Base-by-base conservation (phyloP, 2,113 vertebrate genomes). In the Delphinapterus leucas region DNA sequence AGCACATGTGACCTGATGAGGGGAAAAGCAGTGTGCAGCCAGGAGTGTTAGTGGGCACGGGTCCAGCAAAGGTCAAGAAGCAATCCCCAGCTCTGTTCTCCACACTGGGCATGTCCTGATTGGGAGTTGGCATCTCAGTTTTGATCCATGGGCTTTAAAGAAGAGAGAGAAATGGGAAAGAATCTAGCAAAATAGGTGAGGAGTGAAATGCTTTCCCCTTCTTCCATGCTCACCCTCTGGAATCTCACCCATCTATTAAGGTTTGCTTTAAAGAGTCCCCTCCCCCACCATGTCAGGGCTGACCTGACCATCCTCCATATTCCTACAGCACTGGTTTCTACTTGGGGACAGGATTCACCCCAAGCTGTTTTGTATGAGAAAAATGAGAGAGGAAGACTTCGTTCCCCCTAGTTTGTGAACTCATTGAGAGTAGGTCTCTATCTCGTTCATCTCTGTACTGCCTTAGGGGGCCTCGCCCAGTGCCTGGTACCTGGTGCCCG, bases 31-130 rank as follows among this genome's bases (percentile, higher is more conserved):
- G 25, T 12, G 6, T n/a, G 15, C 10, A 9, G 44, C 17, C 12
- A 11, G 14, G 10, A n/a, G n/a, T 0, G 0, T 33, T 53, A 12
- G 21, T 23, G 23, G 2, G 21, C 10, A 1, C 20, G 61, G 5
- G 31, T 25, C 41, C 21, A 21, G 18, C 36, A 11, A 73, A 26
- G 26, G 8, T 65, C 44, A 17, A 31, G 67, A 70, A 70, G n/a
- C 15, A 73, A 58, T 58, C 2, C 25, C 18, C 20, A 5, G 0
- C 53, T 90, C 36, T 74, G 23, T 49, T n/a, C 14, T 86, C 49
- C 70, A 18, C 20, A 25, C 8, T 47, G 60, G 49, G 3, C 14
- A 0, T 71, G 11, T 49, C 49, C 38, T 9, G 26, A 53, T 3
- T 82, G 55, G 31, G 36, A 44, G n/a, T 60, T 86, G 70, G 63